phyloP scores from a whole-genome alignment of 2,888 invertebrate species.

The Napeogenes inachia region DNA sequence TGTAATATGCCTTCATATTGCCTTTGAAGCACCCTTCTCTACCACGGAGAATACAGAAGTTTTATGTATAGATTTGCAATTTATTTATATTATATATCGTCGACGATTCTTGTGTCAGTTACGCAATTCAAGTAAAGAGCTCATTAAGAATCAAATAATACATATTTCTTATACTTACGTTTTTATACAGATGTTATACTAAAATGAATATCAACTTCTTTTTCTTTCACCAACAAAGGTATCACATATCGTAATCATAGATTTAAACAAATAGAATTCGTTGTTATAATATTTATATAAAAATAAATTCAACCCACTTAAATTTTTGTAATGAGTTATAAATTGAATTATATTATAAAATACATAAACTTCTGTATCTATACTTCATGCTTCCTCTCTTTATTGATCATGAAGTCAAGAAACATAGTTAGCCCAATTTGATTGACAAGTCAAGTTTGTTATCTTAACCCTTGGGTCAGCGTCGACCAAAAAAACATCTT shows the following conservation, averaged over 20 bases:
- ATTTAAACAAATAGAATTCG: too few species aligned
- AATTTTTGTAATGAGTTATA: too few species aligned
- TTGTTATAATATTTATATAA: too few species aligned
- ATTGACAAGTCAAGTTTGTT: slow-evolving; percentile 26
- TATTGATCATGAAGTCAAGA: slow-evolving; percentile 7
- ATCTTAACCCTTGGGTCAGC: slow-evolving; percentile 22
- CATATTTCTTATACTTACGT: too few species aligned
- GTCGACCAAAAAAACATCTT: slow-evolving; percentile 27
- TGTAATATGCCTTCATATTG: slow-evolving; percentile 19
- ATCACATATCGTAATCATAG: too few species aligned
- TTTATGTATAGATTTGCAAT: slow-evolving; percentile 18
- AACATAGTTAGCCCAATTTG: slow-evolving; percentile 28
- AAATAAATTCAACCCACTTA: too few species aligned
- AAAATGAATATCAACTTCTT: neutral
- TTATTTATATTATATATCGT: neutral
- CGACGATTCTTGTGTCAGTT: slow-evolving; percentile 1
- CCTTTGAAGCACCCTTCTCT: slow-evolving; percentile 17
- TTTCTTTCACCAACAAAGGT: neutral
- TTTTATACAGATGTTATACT: too few species aligned
- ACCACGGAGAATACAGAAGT: slow-evolving; percentile 16
- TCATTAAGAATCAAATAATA: too few species aligned
- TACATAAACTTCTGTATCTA: neutral
- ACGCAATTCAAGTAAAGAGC: neutral
- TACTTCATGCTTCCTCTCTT: neutral
- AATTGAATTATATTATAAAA: too few species aligned